Conservation (phyloP, 1,140 invertebrate genomes). For the Cataglyphis hispanica region DNA sequence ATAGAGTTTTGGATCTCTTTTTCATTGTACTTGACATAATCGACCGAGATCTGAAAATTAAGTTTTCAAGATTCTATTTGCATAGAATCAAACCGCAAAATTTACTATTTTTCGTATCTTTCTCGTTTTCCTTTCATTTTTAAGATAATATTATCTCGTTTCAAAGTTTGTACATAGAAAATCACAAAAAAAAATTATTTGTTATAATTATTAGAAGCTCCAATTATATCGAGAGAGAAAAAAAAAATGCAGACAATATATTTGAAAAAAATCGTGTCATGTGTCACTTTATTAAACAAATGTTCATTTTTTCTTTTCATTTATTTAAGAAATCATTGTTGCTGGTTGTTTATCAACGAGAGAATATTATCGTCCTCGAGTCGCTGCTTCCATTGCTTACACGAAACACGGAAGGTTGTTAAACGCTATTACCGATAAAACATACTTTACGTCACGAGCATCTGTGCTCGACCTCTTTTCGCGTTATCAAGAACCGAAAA, state of each 20-base stretch:
- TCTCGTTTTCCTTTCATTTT: background rate
- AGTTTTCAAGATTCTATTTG: slow-evolving; percentile 11
- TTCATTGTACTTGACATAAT: slow-evolving; percentile 27
- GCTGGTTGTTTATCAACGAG: slow-evolving; percentile 46
- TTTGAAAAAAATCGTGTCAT: background rate
- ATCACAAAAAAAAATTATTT: background rate
- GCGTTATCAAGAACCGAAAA: slow-evolving; percentile 65
- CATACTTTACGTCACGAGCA: slow-evolving; percentile 61
- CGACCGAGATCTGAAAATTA: slow-evolving; percentile 13
- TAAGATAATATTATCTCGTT: background rate
- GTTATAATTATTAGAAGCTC: background rate
- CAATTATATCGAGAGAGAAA: background rate
- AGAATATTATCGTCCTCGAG: slow-evolving; percentile 31
- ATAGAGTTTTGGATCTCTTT: background rate
- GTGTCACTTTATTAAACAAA: slow-evolving; percentile 21
- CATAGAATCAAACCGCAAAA: background rate
- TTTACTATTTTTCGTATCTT: background rate
- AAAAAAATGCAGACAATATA: background rate
- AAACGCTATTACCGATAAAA: slow-evolving; percentile 57
- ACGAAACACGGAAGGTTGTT: slow-evolving; percentile 30
- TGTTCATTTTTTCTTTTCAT: slow-evolving; percentile 13
- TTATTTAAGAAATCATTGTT: slow-evolving; percentile 31
- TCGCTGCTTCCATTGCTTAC: slow-evolving; percentile 17
- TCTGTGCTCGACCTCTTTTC: slow-evolving; percentile 62
- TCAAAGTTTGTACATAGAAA: slow-evolving; percentile 12